A percentile compares a stretch with the other conserved stretches of the same genome.
phyloP scores from a whole-genome alignment of 2,888 invertebrate species.

The Neria commutata region DNA sequence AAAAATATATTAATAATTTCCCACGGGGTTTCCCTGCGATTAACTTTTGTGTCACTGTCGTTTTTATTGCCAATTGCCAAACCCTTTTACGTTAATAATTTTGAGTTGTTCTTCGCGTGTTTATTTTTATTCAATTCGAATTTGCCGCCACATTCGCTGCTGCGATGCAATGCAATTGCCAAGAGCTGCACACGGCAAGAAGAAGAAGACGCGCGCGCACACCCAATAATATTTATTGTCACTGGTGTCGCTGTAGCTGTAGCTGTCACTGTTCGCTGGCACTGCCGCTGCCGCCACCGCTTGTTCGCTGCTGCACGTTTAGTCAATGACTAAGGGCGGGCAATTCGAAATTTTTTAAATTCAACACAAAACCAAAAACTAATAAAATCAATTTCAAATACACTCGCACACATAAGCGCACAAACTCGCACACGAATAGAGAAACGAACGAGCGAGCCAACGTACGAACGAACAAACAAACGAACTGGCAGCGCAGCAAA shows the following conservation, averaged over 20 bases:
- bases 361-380: slow-evolving; percentile 56
- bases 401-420: slow-evolving; percentile 36
- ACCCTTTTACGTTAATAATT: background rate
- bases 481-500: slow-evolving; percentile 13
- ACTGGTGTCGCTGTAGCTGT: slow-evolving; percentile 5
- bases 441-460: slow-evolving; percentile 24
- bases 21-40: background rate
- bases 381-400: slow-evolving; percentile 59
- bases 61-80: background rate
- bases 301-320: slow-evolving; percentile 51
- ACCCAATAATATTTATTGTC: slow-evolving; percentile 11
- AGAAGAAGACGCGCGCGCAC: slow-evolving; percentile 32
- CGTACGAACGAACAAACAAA: slow-evolving; percentile 23
- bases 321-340: slow-evolving; percentile 60
- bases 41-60: background rate
- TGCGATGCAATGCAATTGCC: background rate
- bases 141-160: slow-evolving; percentile 18
- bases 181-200: slow-evolving; percentile 8
- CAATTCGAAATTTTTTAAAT: slow-evolving; percentile 59
- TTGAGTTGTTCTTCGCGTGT: background rate
- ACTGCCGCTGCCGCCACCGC: too few relatives aligned
- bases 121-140: slow-evolving; percentile 2
- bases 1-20: too few relatives aligned
- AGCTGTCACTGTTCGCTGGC: slow-evolving; percentile 45
- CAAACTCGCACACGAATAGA: slow-evolving; percentile 28